phyloP scores from a whole-genome alignment of 23 tunicate species.

The Diplosoma virens region DNA sequence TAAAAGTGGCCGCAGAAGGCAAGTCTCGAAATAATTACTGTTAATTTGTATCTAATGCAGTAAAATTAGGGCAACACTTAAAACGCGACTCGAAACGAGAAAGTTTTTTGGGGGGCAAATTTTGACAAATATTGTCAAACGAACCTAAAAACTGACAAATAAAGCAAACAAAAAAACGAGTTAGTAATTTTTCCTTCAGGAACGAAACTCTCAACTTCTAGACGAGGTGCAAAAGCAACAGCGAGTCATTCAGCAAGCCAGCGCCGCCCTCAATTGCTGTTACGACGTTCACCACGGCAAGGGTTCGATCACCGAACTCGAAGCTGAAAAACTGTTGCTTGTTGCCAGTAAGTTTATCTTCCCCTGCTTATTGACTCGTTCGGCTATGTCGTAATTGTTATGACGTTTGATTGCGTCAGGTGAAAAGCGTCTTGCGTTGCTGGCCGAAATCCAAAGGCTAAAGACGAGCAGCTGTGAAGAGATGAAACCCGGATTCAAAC shows the following conservation, averaged over 20 bases:
- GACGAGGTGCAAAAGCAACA: conserved; percentile 72
- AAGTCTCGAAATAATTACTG: too few species aligned
- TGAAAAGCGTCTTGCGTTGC: conserved; percentile 73
- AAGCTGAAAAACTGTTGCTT: conserved; percentile 86
- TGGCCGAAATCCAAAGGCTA: conserved; percentile 68
- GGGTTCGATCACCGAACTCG: conserved; percentile 88
- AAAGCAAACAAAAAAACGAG: too few species aligned
- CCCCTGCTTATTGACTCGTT: neutral
- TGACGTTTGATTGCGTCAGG: conserved; percentile 25
- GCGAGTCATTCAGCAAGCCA: conserved; percentile 85
- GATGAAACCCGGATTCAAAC: neutral
- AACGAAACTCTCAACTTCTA: conserved; percentile 45
- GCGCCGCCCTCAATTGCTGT: conserved; percentile 93
- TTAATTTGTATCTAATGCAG: too few species aligned
- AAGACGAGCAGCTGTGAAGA: conserved; percentile 1
- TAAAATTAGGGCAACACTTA: too few species aligned
- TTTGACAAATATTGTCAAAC: too few species aligned
- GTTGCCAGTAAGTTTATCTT: conserved; percentile 56
- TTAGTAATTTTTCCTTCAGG: conserved; percentile 44
- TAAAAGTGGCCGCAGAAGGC: too few species aligned
- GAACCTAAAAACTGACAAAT: too few species aligned
- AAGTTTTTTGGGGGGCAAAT: too few species aligned
- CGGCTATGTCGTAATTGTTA: neutral
- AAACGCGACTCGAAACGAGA: too few species aligned
- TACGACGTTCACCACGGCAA: conserved; percentile 94